Conservation (phyloP, 2,888 invertebrate species). For the Phymatocera aterrima region DNA sequence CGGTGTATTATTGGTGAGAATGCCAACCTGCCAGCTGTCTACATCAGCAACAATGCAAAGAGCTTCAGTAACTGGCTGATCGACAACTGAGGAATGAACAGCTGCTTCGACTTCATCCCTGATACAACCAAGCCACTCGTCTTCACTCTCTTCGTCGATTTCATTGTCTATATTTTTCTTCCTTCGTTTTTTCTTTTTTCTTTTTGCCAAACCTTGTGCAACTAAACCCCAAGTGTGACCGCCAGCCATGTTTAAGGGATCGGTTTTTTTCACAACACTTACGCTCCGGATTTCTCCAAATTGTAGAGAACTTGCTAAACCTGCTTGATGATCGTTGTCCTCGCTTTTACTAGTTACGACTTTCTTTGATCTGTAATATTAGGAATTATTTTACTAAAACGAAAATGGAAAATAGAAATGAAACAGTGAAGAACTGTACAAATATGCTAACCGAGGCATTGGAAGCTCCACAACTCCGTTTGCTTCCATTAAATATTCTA, state of each 20-base stretch:
- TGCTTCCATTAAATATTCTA: constrained; percentile 69
- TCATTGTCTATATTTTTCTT: constrained; percentile 49
- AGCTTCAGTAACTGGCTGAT: constrained; percentile 86
- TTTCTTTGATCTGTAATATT: constrained; percentile 62
- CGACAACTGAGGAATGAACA: constrained; percentile 74
- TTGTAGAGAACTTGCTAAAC: constrained; percentile 66
- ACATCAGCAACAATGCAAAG: constrained; percentile 89
- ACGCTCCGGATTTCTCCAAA: constrained; percentile 53
- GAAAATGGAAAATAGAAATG: background rate
- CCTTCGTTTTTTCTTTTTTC: constrained; percentile 56
- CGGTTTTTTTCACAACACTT: constrained; percentile 43
- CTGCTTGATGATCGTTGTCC: constrained; percentile 57
- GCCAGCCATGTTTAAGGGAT: constrained; percentile 51
- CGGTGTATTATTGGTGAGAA: constrained; percentile 66
- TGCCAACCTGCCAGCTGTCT: constrained; percentile 83
- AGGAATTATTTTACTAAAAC: constrained; percentile 35
- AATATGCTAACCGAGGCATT: constrained; percentile 76
- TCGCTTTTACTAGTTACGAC: constrained; percentile 50
- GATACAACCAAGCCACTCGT: constrained; percentile 66
- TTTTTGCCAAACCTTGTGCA: constrained; percentile 79
- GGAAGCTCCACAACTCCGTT: constrained; percentile 78
- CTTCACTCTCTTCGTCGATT: constrained; percentile 44
- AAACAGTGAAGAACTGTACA: background rate
- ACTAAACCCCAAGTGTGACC: constrained; percentile 77
- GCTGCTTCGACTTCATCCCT: constrained; percentile 67